phyloP scores from a whole-genome alignment of 2,113 vertebrate species.

The Lichenostomus cassidix region DNA sequence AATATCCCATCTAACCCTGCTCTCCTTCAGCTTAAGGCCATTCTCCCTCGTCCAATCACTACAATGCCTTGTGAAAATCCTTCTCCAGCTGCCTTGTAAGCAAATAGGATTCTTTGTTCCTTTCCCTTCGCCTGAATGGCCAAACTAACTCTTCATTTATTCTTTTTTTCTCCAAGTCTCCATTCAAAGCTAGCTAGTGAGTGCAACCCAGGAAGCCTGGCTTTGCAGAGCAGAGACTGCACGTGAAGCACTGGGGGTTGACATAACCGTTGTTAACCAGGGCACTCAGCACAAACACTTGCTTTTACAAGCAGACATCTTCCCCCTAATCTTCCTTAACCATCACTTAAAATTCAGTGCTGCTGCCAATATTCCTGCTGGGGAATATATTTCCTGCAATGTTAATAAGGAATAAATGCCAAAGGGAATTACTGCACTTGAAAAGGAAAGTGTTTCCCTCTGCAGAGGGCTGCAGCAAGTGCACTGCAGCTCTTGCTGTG shows the following conservation, averaged over 20 bases:
- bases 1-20: neutral
- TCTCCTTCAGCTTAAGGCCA: neutral
- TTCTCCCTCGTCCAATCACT: neutral
- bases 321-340: neutral
- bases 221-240: neutral
- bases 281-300: neutral
- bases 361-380: neutral
- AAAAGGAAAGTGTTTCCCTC: neutral
- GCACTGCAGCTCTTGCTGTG: neutral
- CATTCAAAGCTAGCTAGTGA: neutral
- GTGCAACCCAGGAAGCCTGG: neutral
- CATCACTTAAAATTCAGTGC: conserved; percentile 18
- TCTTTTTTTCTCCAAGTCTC: neutral
- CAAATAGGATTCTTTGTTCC: neutral
- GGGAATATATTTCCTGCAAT: neutral
- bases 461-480: neutral
- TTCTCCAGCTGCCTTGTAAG: rapidly evolving
- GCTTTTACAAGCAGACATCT: conserved; percentile 5
- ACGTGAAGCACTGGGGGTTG: neutral
- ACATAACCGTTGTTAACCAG: neutral
- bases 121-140: neutral
- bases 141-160: neutral
- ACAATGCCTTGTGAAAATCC: neutral
- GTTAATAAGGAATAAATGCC: conserved; percentile 14
- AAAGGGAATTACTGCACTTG: neutral